These are phyloP conservation scores for Leucophenga montana DNA, from an alignment of 2,888 invertebrate species.

Conservation along the genomic window DNA sequence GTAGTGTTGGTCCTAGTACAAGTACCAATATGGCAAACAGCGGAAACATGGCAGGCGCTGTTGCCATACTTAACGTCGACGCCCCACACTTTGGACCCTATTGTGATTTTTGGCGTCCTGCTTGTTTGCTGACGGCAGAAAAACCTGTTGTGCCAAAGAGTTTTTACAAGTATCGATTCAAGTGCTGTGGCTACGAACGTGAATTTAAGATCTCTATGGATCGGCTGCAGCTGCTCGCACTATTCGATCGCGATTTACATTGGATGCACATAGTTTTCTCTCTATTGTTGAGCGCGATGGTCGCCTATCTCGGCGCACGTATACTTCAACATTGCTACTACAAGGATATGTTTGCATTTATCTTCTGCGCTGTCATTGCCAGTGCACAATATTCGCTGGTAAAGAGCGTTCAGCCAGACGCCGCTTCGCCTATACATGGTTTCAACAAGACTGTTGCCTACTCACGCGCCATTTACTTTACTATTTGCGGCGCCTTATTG, in stretches of 20 bases:
- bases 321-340: slow-evolving; percentile 90
- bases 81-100: slow-evolving; percentile 66
- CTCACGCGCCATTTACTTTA: slow-evolving; percentile 94
- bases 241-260: slow-evolving; percentile 90
- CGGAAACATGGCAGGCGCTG: slow-evolving; percentile 29
- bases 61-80: slow-evolving; percentile 67
- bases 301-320: slow-evolving; percentile 88
- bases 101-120: slow-evolving; percentile 72
- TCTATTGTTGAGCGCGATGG: slow-evolving; percentile 86
- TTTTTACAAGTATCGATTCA: slow-evolving; percentile 72
- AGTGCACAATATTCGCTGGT: slow-evolving; percentile 97
- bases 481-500: slow-evolving; percentile 80
- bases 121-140: slow-evolving; percentile 68
- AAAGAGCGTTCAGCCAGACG: slow-evolving; percentile 99
- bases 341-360: slow-evolving; percentile 91
- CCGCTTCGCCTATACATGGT: slow-evolving; percentile 98
- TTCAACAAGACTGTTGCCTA: slow-evolving; percentile 96
- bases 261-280: slow-evolving; percentile 85
- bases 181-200: slow-evolving; percentile 66
- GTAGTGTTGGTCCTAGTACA: slow-evolving; percentile 25
- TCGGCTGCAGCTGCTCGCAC: slow-evolving; percentile 89
- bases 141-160: slow-evolving; percentile 70
- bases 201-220: slow-evolving; percentile 89
- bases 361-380: slow-evolving; percentile 98
- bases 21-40: slow-evolving; percentile 50